Evolutionary conservation across 2,113 vertebrate species (phyloP), one percentile per base, ranked within the genome.

Genomic region (Empidonax alnorum): DNA sequence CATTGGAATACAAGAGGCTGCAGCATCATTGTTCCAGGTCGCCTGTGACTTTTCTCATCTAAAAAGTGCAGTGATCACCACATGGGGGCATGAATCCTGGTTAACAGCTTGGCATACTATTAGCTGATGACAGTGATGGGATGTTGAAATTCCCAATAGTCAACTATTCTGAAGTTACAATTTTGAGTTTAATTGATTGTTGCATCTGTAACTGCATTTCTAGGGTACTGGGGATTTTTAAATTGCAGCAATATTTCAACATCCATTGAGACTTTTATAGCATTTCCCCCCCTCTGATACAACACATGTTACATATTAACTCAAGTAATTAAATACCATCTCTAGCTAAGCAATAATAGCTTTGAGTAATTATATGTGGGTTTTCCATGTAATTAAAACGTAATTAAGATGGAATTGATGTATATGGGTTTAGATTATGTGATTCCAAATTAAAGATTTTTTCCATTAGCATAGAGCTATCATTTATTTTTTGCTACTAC

Each of bases 261-360:
- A 46, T 59, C 30, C 4, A 20, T 74, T 67, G 46, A 86, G 59
- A 80, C 37, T 71, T 89, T 82, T 63, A 41, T 41, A 68, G 33
- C 24, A 63, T 83, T 75, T 7, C 3, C 18, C 21, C 18, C 30
- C 13, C 2, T 24, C 39, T 7, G 7, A 42, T 90, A 42, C 39
- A 77, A 77, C 55, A 30, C 25, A 20, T 63, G 39, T 93, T 89
- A 91, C 93, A 93, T 88, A 96, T 96, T 93, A 95, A 91, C 84
- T 80, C 25, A 75, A 56, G 77, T 77, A 80, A 91, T 91, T 87
- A 94, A 95, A 91, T 91, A 42, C 46, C 15, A 44, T 83, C 37
- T 87, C 71, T 52, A 74, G 25, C 50, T 80, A 58, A 80, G 75
- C 67, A 85, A 2, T 91, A 90, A 67, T 69, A 80, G 19, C 46